Percentiles rank a stretch among this genome's conserved stretches.
These are phyloP conservation scores for Bufo gargarizans DNA, from an alignment of 2,113 vertebrate species.

Conservation along the genomic window DNA sequence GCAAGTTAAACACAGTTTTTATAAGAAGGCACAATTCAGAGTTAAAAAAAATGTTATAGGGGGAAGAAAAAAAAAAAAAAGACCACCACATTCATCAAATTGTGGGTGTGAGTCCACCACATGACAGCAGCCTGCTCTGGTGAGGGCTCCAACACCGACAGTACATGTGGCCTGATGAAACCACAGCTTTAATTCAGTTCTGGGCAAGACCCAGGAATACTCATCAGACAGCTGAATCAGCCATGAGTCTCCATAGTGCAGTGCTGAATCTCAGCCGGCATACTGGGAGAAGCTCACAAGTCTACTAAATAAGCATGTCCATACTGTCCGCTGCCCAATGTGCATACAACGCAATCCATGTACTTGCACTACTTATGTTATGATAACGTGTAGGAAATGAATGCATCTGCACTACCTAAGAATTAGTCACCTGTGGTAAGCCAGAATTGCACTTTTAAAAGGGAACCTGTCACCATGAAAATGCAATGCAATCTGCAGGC, in stretches of 20 bases:
- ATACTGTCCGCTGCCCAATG: not conserved
- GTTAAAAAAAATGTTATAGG: not conserved
- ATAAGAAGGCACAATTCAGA: not conserved
- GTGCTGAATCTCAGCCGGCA: not conserved
- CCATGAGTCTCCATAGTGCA: not conserved
- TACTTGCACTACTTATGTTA: not conserved
- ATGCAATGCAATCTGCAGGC: no score
- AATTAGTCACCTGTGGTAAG: not conserved
- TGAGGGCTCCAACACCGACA: constrained; percentile 15
- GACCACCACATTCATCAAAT: not conserved
- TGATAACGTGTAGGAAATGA: not conserved
- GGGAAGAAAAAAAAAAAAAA: not conserved
- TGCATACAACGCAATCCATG: not conserved
- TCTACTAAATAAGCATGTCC: not conserved
- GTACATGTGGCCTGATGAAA: constrained; percentile 23
- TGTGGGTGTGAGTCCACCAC: constrained; percentile 32
- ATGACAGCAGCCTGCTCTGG: constrained; percentile 23
- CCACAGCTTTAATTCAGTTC: constrained; percentile 5
- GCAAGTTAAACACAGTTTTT: no score
- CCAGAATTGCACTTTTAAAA: not conserved
- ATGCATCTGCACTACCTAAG: no score
- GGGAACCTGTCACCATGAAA: no score
- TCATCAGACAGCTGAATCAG: constrained; percentile 41
- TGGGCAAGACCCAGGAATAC: constrained; percentile 18
- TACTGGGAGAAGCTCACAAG: not conserved